Conservation (phyloP, 2,797 vertebrate genomes). For the Cossypha heuglini region DNA sequence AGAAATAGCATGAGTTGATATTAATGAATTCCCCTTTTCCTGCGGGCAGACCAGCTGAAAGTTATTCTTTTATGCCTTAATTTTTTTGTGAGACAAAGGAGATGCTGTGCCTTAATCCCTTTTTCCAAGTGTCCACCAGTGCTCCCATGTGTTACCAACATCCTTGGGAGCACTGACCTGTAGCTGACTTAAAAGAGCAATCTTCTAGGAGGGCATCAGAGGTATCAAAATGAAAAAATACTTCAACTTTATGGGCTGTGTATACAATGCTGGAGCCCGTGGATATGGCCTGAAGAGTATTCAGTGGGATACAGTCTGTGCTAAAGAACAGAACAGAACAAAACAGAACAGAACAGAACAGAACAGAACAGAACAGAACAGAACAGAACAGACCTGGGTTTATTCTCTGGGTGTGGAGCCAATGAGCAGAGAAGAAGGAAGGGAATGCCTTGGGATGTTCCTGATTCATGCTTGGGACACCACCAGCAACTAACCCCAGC, state of each 20-base stretch:
- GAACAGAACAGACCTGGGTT: not conserved
- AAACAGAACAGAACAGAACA: not conserved
- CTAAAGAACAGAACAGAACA: not conserved
- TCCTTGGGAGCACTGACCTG: not conserved
- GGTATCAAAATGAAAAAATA: not conserved
- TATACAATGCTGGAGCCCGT: not conserved
- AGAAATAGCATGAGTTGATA: not conserved
- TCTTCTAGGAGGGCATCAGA: not conserved
- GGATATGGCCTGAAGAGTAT: not conserved
- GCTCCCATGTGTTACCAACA: accelerated
- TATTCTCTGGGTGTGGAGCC: not conserved
- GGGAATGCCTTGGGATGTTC: not conserved
- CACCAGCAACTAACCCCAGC: not conserved
- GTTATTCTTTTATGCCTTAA: not conserved
- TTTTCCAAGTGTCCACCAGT: not conserved
- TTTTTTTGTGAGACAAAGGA: not conserved
- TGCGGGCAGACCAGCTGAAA: not conserved
- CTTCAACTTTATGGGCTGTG: not conserved
- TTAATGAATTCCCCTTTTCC: not conserved
- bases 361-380: not conserved
- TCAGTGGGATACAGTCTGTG: not conserved
- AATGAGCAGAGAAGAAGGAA: not conserved
- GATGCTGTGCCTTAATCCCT: not conserved
- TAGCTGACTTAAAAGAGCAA: not conserved
- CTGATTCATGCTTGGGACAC: not conserved